Base-by-base conservation (phyloP, 2,113 vertebrate genomes). In the Pygoscelis adeliae region DNA sequence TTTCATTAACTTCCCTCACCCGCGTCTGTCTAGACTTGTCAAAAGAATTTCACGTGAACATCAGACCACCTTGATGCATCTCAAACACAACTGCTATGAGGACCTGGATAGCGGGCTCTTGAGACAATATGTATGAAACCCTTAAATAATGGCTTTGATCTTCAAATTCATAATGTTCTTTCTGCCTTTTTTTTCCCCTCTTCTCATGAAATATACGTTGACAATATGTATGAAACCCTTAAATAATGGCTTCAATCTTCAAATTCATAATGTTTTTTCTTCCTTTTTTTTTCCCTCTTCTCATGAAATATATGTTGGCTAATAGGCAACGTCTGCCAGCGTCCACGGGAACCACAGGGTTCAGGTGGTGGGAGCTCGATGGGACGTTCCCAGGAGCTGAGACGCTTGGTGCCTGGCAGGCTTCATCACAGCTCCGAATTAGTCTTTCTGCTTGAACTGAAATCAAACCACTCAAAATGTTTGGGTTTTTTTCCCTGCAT, bases 1-100 rank as follows among this genome's bases (percentile, higher is more conserved):
- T 84, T 95, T 91, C 87, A 88, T 97, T 95, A 95, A 59, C 40
- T 89, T 96, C 70, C 63, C 49, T 96, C 72, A 90, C 29, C 32
- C 4, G 4, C 4, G 0, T 59, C 50, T 67, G 55, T 90, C 67
- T 74, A 90, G 47, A 34, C 89, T 94, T 89, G 70, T 89, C 69
- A 87, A 71, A 97, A 30, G 81, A 97, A 52, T 87, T 63, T 87
- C 62, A 34, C 40, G 30, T 50, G 27, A 89, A 29, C 40, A 38
- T n/a, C 76, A 88, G 92, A 87, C 14, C 63, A 74, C 55, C 40
- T 76, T 1, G 0, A 7, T 44, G n/a, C 42, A 21, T 36, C 94
- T 94, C 67, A 88, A 76, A 82, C 32, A 3, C 1, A 73, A 65
- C 30, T 58, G 29, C 53, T 40, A 9, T 4, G 1, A 78, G 46